phyloP scores from a whole-genome alignment of 2,888 invertebrate genomes.

The Cerastis rubricosa region DNA sequence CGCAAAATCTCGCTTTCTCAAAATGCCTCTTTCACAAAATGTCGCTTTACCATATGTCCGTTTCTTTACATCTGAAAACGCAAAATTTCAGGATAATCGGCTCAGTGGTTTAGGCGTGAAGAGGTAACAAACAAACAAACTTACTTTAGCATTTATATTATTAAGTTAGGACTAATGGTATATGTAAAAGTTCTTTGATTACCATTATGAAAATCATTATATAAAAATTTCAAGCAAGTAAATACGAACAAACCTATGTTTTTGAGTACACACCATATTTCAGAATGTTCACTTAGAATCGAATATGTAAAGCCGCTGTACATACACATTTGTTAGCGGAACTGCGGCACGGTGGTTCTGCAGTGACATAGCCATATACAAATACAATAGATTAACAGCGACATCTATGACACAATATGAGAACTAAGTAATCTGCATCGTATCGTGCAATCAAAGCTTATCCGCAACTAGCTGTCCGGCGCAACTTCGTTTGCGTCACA shows the following conservation, averaged over 20 bases:
- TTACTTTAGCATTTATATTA: too few species aligned
- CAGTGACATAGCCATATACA: not conserved
- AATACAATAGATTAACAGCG: not conserved
- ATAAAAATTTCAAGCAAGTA: not conserved
- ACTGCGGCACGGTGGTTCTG: not conserved
- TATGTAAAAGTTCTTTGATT: not conserved
- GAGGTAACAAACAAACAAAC: too few species aligned
- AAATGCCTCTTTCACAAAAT: too few species aligned
- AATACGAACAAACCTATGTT: not conserved
- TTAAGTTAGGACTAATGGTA: too few species aligned
- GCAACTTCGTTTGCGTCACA: too few species aligned
- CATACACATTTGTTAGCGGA: not conserved
- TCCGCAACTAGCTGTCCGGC: too few species aligned
- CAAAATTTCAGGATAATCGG: too few species aligned
- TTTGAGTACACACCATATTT: not conserved
- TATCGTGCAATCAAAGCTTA: not conserved
- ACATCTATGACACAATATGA: not conserved
- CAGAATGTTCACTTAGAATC: not conserved
- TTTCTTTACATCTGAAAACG: too few species aligned
- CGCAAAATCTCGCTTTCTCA: too few species aligned
- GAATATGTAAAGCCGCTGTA: not conserved
- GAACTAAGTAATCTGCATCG: not conserved
- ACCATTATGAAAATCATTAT: not conserved
- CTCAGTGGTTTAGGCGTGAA: too few species aligned
- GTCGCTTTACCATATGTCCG: too few species aligned